Base-by-base conservation (phyloP, 2,113 vertebrate species). In the Megaceryle torquata region DNA sequence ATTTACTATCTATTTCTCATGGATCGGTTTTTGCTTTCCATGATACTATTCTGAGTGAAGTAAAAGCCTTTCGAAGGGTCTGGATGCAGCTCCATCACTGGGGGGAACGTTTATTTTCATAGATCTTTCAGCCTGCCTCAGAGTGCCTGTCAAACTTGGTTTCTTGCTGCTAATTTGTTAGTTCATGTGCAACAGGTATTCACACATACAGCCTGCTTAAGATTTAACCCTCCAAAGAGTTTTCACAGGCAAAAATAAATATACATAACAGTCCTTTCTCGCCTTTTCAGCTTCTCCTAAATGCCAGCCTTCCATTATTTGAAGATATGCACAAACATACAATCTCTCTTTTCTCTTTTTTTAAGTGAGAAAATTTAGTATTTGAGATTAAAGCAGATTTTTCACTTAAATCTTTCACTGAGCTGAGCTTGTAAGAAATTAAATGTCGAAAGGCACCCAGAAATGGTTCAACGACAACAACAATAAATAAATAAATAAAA, bases 111-210 rank as follows among this genome's bases (percentile, higher is more conserved):
- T 91, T 53, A 10, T 83, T 94, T 92, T 86, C 54, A 7, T 35
- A 56, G 82, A 57, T 76, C 64, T 61, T 84, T 65, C 46, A 77
- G 50, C 44, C 71, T 88, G 68, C 68, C 41, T 87, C 13, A 9
- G 39, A 78, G 54, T 44, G 56, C 82, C 78, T 82, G 70, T 86
- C 90, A 97, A 86, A 94, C 85, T 88, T 71, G 61, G 83, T 91
- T 96, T 85, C 91, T 89, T 63, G 63, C 83, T 85, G 83, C 67
- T 93, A 65, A 93, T 95, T 92, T 93, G 70, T 80, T 87, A 87
- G 92, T 70, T 89, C 37, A 14, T 43, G 50, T 94, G 93, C 96
- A 97, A 97, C 96, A 97, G 95, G 96, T 97, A 95, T 82, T 94
- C 70, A 72, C 85, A 86, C 74, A 63, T 69, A 21, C 44, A 72